phyloP scores from a whole-genome alignment of 2,888 invertebrate genomes.

The Drosophila mimica region DNA sequence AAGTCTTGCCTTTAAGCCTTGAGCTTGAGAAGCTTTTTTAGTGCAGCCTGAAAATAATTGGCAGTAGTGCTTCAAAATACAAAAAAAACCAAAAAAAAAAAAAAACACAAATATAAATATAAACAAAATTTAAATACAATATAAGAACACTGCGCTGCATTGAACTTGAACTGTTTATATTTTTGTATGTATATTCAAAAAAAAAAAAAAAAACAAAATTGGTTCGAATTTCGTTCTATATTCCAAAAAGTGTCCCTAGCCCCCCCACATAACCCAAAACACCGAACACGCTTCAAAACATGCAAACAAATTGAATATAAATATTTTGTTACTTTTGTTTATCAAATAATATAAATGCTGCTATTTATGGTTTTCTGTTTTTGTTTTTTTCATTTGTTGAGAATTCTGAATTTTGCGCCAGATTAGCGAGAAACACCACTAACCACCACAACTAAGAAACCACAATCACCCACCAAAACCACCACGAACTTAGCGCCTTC shows the following conservation, averaged over 20 bases:
- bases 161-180: slow-evolving; percentile 65
- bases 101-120: slow-evolving; percentile 40
- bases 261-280: slow-evolving; percentile 40
- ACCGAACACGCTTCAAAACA: slow-evolving; percentile 43
- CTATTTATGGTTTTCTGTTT: background rate
- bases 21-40: slow-evolving; percentile 69
- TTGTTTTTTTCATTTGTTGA: slow-evolving; percentile 27
- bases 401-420: slow-evolving; percentile 37
- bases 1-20: slow-evolving; percentile 59
- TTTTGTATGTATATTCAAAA: slow-evolving; percentile 57
- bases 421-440: slow-evolving; percentile 37
- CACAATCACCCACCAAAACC: slow-evolving; percentile 38
- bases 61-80: slow-evolving; percentile 69
- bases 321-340: slow-evolving; percentile 9
- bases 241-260: slow-evolving; percentile 62
- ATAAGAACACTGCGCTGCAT: slow-evolving; percentile 62
- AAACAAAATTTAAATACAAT: slow-evolving; percentile 29
- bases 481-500: slow-evolving; percentile 52
- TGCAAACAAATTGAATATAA: slow-evolving; percentile 30
- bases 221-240: slow-evolving; percentile 83
- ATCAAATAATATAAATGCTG: slow-evolving; percentile 7
- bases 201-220: slow-evolving; percentile 52
- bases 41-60: slow-evolving; percentile 62
- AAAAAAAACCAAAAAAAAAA: slow-evolving; percentile 16
- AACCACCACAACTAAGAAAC: slow-evolving; percentile 44